Percentiles rank a stretch among this genome's conserved stretches.
These are phyloP conservation scores for Mesembrinibis cayennensis DNA, from an alignment of 2,113 vertebrate genomes.

Conservation along the genomic window DNA sequence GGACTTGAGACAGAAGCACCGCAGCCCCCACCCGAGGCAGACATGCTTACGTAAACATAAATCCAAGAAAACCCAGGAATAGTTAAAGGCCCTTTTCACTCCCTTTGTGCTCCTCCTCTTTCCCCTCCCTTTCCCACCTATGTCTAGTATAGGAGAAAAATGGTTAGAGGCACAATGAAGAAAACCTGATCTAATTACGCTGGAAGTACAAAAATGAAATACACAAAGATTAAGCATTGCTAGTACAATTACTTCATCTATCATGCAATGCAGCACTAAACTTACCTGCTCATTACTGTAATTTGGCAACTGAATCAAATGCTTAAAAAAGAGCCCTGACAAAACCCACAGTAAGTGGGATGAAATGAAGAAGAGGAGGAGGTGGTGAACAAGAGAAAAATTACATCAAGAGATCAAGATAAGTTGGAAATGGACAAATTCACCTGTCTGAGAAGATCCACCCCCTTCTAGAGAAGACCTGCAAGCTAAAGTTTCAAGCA, in stretches of 20 bases:
- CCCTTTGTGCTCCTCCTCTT: background rate
- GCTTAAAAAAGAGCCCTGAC: background rate
- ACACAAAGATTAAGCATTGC: background rate
- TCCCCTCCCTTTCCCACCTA: background rate
- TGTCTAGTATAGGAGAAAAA: background rate
- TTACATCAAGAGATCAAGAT: background rate
- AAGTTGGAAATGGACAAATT: background rate
- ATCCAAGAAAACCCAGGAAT: background rate
- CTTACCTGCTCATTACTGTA: background rate
- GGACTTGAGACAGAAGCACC: background rate
- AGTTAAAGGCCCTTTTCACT: background rate
- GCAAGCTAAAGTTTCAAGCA: background rate
- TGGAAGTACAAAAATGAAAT: background rate
- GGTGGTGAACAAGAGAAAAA: background rate
- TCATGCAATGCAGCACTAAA: background rate
- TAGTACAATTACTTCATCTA: background rate
- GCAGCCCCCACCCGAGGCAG: background rate
- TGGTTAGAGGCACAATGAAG: background rate
- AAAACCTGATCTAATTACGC: background rate
- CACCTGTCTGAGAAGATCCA: background rate
- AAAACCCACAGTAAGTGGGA: background rate
- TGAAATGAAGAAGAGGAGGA: background rate
- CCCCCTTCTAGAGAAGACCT: background rate
- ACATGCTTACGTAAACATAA: accelerated
- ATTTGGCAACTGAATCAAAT: background rate